Evolutionary conservation across 1,140 invertebrate species (phyloP), one percentile per base, ranked within the genome.

Genomic region (Drosophila nasuta): DNA sequence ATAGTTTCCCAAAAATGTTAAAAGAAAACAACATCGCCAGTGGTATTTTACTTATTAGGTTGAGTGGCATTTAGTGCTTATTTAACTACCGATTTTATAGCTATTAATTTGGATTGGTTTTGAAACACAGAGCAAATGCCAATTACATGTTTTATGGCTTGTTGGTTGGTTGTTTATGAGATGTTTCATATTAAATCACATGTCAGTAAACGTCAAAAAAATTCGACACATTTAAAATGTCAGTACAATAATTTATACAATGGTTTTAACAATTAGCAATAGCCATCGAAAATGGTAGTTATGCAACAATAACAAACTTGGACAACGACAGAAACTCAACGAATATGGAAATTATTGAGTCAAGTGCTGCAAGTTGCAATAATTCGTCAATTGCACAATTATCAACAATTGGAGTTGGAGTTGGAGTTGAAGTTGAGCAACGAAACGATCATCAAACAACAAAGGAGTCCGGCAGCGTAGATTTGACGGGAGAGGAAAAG

Each of bases 221-320:
- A 25, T 25, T 25, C 20, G 20, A 25, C 20, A 25, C 35, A 38
- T 38, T 38, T 38, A 45, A 30, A 54, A 13, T 20, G 30, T 38
- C 10, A 13, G 49, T 45, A 59, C 33, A 56, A 64, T 60, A 48
- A 62, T 28, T 8, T 52, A 20, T 11, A 10, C 51, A 70, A 63
- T 33, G 28, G 33, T 45, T 45, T 41, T n/a, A 49, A 75, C 15
- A 49, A 75, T 64, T 45, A 81, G 77, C 89, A 60, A 77, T 91
- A 49, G 75, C 80, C 45, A 74, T 92, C 51, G 90, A 90, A 76
- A 87, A 82, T 73, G 82, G 80, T 30, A 82, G 76, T 35, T 92
- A 91, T 58, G 35, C 81, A 28, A 72, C 81, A 64, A 69, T 92
- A 66, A 66, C 76, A 28, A 75, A 65, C 66, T 43, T 92, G 74